These are phyloP conservation scores for Thymelicus acteon DNA, from an alignment of 2,888 invertebrate species.

Conservation along the genomic window DNA sequence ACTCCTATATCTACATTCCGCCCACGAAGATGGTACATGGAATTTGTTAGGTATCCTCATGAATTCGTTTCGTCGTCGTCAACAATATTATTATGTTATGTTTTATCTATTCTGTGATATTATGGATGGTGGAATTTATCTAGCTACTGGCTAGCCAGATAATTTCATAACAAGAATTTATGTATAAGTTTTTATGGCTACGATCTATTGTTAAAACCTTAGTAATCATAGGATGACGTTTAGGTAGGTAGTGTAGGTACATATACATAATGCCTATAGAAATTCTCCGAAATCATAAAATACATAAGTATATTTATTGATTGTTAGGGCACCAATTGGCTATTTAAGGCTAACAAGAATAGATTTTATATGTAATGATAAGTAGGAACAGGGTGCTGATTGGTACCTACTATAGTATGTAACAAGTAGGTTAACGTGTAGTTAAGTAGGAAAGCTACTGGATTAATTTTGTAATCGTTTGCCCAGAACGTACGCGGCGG, in stretches of 20 bases:
- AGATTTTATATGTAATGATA: too few relatives aligned
- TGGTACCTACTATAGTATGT: background rate
- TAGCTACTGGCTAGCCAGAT: background rate
- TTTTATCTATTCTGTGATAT: too few relatives aligned
- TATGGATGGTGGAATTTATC: constrained; percentile 9
- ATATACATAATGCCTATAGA: too few relatives aligned
- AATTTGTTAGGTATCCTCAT: background rate
- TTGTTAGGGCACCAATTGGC: too few relatives aligned
- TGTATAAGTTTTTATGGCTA: too few relatives aligned
- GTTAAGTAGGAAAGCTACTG: constrained; percentile 6
- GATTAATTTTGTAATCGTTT: constrained; percentile 22
- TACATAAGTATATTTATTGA: too few relatives aligned
- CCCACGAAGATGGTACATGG: constrained; percentile 6
- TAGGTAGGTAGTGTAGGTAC: too few relatives aligned
- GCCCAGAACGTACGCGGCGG: constrained; percentile 27
- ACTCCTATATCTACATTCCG: background rate
- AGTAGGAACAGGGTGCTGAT: constrained; percentile 6
- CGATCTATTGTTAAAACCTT: too few relatives aligned
- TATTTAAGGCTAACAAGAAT: too few relatives aligned
- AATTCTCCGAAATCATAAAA: too few relatives aligned
- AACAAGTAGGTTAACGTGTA: background rate
- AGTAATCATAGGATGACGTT: too few relatives aligned
- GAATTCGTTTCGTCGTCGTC: constrained; percentile 4
- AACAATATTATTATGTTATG: background rate
- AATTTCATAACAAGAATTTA: too few relatives aligned